Conservation (phyloP, 1,140 invertebrate species). For the Kradibia gibbosae region DNA sequence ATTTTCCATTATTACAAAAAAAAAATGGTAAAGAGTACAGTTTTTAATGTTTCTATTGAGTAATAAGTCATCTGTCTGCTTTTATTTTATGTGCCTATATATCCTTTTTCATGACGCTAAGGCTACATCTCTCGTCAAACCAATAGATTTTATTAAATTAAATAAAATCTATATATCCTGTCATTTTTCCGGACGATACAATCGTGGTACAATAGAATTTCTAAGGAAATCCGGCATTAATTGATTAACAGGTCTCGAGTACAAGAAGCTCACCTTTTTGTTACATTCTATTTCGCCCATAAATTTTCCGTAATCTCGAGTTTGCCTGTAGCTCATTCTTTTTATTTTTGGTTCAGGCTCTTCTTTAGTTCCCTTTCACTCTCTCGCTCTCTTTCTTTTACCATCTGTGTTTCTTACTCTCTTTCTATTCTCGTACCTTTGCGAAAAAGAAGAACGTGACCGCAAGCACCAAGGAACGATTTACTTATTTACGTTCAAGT, state of each 20-base stretch:
- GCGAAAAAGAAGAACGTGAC: slow-evolving; percentile 47
- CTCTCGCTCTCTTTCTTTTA: background rate
- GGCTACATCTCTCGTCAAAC: too few relatives aligned
- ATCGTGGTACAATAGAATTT: slow-evolving; percentile 33
- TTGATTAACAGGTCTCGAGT: slow-evolving; percentile 31
- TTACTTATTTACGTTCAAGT: slow-evolving; percentile 50
- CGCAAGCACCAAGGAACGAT: slow-evolving; percentile 35
- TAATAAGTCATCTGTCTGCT: too few relatives aligned
- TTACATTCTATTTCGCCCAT: slow-evolving; percentile 34
- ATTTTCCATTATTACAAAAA: too few relatives aligned
- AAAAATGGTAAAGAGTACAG: too few relatives aligned
- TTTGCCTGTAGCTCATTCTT: slow-evolving; percentile 14
- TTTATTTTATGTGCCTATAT: too few relatives aligned
- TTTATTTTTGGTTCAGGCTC: background rate
- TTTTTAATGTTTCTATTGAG: too few relatives aligned
- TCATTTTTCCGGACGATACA: slow-evolving; percentile 18
- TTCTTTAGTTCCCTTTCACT: slow-evolving; percentile 12
- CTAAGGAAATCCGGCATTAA: slow-evolving; percentile 30
- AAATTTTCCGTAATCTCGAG: slow-evolving; percentile 49
- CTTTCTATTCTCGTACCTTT: slow-evolving; percentile 32
- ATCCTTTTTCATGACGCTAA: too few relatives aligned
- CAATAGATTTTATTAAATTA: slow-evolving; percentile 5
- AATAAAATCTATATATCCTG: slow-evolving; percentile 8
- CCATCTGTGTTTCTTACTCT: background rate
- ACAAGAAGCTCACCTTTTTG: slow-evolving; percentile 13